A percentile compares a stretch with the other conserved stretches of the same genome.
Conservation (phyloP, 2,113 vertebrate genomes). For the Salvelinus sp. region DNA sequence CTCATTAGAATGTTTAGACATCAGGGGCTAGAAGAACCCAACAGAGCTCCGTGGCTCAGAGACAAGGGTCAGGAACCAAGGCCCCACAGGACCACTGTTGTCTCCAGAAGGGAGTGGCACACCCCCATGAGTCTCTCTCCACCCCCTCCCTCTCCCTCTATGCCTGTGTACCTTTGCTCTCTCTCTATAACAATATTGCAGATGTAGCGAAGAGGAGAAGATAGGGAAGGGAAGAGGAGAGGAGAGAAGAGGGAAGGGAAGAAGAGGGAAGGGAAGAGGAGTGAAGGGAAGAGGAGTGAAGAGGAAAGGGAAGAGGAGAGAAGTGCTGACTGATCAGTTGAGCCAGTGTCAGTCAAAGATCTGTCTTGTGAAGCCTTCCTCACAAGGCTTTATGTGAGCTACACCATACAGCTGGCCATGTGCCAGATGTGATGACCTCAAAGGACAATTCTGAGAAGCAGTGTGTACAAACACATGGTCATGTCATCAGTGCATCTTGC, state of each 20-base stretch:
- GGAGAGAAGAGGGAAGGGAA: too few species aligned
- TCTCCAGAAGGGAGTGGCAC: neutral
- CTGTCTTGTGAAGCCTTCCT: too few species aligned
- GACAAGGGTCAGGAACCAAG: neutral
- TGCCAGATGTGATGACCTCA: too few species aligned
- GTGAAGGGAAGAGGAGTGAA: neutral
- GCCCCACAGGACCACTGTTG: neutral
- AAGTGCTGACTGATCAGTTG: too few species aligned
- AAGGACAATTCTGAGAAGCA: too few species aligned
- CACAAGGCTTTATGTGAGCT: too few species aligned
- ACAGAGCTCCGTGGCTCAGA: neutral
- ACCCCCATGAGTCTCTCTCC: neutral
- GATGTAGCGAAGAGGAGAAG: too few species aligned
- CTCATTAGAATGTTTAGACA: slow-evolving; percentile 4
- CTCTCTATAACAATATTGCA: neutral
- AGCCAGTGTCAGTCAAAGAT: too few species aligned
- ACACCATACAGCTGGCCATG: too few species aligned
- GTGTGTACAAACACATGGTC: neutral
- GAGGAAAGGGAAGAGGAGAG: neutral
- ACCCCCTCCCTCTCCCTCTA: neutral
- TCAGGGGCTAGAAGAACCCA: neutral
- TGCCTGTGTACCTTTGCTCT: neutral
- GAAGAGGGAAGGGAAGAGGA: neutral
- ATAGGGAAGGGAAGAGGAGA: neutral
- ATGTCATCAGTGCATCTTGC: too few species aligned